A percentile compares a stretch with the other conserved stretches of the same genome.
Conservation (phyloP, 1,140 invertebrate species). For the Drosophila serrata region DNA sequence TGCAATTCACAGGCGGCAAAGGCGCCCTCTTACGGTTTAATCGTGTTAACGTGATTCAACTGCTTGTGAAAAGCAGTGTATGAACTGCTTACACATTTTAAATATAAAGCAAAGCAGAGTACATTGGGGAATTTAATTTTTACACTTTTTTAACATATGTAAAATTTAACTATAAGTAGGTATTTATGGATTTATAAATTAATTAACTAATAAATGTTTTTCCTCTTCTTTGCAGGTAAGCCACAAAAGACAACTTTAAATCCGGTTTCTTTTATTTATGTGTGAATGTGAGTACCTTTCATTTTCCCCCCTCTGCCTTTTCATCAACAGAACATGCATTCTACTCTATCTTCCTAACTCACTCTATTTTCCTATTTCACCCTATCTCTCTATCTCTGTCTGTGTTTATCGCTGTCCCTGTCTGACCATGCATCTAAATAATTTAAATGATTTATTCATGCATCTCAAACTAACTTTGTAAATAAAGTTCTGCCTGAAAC, state of each 20-base stretch:
- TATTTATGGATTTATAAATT: too few species aligned
- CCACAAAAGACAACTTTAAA: background rate
- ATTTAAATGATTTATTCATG: slow-evolving; percentile 27
- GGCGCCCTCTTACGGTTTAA: background rate
- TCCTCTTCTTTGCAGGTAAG: slow-evolving; percentile 43
- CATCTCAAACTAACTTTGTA: slow-evolving; percentile 39
- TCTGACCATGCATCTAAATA: slow-evolving; percentile 19
- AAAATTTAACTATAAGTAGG: too few species aligned
- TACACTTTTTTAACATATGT: too few species aligned
- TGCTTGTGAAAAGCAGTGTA: background rate
- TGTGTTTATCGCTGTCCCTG: slow-evolving; percentile 18
- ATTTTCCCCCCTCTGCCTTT: background rate
- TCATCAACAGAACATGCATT: slow-evolving; percentile 25
- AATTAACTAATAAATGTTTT: background rate
- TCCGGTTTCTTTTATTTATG: background rate
- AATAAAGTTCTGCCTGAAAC: slow-evolving; percentile 11
- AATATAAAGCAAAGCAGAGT: background rate
- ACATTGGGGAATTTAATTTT: too few species aligned
- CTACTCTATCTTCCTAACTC: background rate
- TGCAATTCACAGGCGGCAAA: background rate
- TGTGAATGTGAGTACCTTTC: slow-evolving; percentile 27
- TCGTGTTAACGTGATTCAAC: background rate
- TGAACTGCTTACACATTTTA: background rate
- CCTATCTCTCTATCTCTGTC: background rate
- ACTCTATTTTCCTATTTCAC: background rate